A percentile compares a stretch with the other conserved stretches of the same genome.
Conservation (phyloP, 2,888 invertebrate species). For the Hetaerina titia region DNA sequence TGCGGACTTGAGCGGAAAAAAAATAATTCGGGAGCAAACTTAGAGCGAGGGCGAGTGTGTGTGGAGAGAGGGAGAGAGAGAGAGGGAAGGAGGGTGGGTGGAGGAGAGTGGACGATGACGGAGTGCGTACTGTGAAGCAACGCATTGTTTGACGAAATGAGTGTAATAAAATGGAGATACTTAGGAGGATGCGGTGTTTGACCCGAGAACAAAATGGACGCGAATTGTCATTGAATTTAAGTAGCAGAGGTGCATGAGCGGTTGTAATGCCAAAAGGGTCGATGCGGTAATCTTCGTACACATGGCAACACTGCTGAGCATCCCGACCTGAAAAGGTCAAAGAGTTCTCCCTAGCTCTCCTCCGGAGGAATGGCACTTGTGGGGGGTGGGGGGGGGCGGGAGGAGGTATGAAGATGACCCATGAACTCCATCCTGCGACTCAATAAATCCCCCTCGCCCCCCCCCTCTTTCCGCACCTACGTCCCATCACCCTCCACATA, state of each 20-base stretch:
- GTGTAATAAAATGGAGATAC: too few species aligned
- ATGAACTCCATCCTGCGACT: constrained; percentile 16
- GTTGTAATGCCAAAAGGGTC: neutral
- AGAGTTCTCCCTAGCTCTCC: neutral
- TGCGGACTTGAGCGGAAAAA: neutral
- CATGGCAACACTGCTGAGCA: neutral
- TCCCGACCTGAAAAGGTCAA: neutral
- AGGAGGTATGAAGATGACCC: neutral
- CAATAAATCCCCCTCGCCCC: neutral
- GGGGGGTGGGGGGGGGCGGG: too few species aligned
- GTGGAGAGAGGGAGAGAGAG: neutral
- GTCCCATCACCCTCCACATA: too few species aligned
- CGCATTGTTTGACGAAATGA: neutral
- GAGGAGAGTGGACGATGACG: neutral
- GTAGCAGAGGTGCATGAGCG: neutral
- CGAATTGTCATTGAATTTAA: constrained; percentile 12
- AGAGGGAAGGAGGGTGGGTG: neutral
- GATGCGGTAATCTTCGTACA: neutral
- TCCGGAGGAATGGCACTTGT: constrained; percentile 6
- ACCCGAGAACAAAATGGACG: neutral
- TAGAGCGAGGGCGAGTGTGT: neutral
- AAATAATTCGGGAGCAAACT: neutral
- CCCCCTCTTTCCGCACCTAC: neutral
- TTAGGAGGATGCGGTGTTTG: neutral
- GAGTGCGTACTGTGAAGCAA: neutral